These are phyloP conservation scores for Ophion obscuratus DNA, from an alignment of 2,888 invertebrate genomes.

Conservation along the genomic window DNA sequence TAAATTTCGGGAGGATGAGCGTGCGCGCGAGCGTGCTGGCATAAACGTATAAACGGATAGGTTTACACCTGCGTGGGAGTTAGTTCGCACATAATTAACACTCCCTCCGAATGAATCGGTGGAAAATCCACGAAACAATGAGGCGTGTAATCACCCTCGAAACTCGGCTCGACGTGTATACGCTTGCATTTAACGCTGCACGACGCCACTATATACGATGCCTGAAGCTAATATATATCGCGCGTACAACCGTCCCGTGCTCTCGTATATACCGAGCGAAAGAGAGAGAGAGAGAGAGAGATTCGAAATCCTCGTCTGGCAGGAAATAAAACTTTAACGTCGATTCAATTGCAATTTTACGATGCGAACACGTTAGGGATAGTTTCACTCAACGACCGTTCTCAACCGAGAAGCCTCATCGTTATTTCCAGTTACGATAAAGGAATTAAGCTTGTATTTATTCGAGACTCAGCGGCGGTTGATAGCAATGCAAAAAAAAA, in stretches of 20 bases:
- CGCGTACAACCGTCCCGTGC: not conserved
- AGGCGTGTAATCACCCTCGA: constrained; percentile 60
- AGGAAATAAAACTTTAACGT: constrained; percentile 65
- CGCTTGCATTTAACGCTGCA: not conserved
- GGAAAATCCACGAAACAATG: constrained; percentile 61
- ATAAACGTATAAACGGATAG: not conserved
- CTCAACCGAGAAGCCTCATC: constrained; percentile 24
- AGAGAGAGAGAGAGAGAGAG: not conserved
- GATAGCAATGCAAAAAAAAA: not conserved
- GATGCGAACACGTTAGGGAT: constrained; percentile 51
- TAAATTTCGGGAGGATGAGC: constrained; percentile 38
- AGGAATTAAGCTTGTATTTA: not conserved
- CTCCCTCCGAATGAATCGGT: constrained; percentile 50
- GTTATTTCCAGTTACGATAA: constrained; percentile 2
- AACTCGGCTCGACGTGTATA: constrained; percentile 13
- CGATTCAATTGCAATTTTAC: constrained; percentile 63
- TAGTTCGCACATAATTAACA: constrained; percentile 52
- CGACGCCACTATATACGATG: constrained; percentile 17
- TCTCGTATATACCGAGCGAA: constrained; percentile 3
- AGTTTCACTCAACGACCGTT: constrained; percentile 47
- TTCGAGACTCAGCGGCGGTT: not conserved
- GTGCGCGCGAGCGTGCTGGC: constrained; percentile 22
- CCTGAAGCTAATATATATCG: not conserved
- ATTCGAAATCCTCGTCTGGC: constrained; percentile 51
- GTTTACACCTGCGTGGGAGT: not conserved